Evolutionary conservation across 2,888 invertebrate genomes (phyloP), one percentile per base, ranked within the genome.

Genomic region (Mallateleia sp.): DNA sequence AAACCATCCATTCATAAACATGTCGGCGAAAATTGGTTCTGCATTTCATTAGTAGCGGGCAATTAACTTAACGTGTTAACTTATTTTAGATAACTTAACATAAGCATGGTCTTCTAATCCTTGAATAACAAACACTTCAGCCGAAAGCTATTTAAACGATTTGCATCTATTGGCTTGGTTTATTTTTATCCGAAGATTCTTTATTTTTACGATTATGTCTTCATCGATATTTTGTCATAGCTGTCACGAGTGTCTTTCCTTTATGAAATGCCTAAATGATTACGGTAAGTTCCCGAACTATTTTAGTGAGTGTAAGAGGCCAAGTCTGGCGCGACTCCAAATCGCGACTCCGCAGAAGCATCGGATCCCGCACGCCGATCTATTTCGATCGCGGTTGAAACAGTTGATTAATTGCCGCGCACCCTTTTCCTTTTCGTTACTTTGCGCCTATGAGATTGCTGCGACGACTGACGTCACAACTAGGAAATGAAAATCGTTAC

Each of bases 371-470:
- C 90, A 87, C 89, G 83, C 89, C 86, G 87, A 84, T 92, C 93
- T 93, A 93, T 93, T 93, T 93, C 91, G 89, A 92, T 91, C 92
- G 89, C 64, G 24, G 71, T 66, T 45, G n/a, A 56, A 60, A 28
- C 60, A 22, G 28, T 50, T 69, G 77, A 56, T 83, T 78, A 56
- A 83, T 85, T 87, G 75, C 75, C 74, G 58, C 80, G 24, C 67
- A 24, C 58, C 69, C 56, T 78, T 62, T 77, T 58, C 56, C 50
- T 62, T 42, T 71, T 60, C 64, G 62, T 66, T 56, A 22, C 50
- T 72, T 56, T 56, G n/a, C 28, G 28, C 38, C 42, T 18, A 22
- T 22, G 25, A 50, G 60, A 28, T 28, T 28, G 4, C 28, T 28
- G 28, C 8, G 28, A n/a, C 28, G 28, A 28, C 8, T 28, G 28